A percentile compares a stretch with the other conserved stretches of the same genome.
These are phyloP conservation scores for Serripes groenlandicus DNA, from an alignment of 2,888 invertebrate genomes.

Conservation along the genomic window DNA sequence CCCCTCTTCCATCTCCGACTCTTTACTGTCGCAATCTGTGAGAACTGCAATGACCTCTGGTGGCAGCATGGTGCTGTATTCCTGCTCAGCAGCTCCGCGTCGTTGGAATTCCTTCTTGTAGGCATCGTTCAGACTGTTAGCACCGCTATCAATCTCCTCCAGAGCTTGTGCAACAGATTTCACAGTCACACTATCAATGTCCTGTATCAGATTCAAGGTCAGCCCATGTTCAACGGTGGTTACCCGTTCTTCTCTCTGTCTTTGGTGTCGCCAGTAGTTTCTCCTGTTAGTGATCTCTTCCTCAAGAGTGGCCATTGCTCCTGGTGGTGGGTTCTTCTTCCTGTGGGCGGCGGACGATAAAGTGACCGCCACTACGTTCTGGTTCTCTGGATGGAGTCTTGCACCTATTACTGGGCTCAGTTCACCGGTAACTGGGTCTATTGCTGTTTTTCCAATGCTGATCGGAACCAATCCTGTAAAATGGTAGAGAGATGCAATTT, in stretches of 20 bases:
- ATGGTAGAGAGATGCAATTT: too few relatives aligned
- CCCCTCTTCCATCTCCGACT: constrained; percentile 77
- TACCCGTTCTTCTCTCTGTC: constrained; percentile 80
- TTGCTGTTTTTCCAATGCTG: constrained; percentile 81
- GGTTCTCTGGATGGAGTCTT: constrained; percentile 78
- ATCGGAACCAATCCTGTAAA: constrained; percentile 84
- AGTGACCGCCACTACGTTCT: constrained; percentile 82
- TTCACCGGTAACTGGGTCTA: constrained; percentile 84
- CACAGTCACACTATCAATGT: constrained; percentile 75
- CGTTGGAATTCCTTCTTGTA: constrained; percentile 82
- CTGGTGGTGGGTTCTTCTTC: constrained; percentile 82
- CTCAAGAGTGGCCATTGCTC: constrained; percentile 82
- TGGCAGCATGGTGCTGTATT: constrained; percentile 79
- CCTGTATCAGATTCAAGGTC: constrained; percentile 75
- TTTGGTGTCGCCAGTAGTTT: constrained; percentile 83
- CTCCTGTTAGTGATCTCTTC: constrained; percentile 83
- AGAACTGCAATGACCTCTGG: constrained; percentile 81
- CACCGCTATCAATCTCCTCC: constrained; percentile 74
- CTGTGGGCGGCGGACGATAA: constrained; percentile 80
- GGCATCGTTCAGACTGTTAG: constrained; percentile 76
- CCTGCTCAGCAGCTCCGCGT: constrained; percentile 81
- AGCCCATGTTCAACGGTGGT: constrained; percentile 78
- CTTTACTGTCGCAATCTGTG: constrained; percentile 79
- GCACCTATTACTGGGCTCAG: constrained; percentile 83
- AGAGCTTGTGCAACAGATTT: constrained; percentile 68